Evolutionary conservation across 2,113 vertebrate species (phyloP).

Genomic region (Pollimyrus isidori): DNA sequence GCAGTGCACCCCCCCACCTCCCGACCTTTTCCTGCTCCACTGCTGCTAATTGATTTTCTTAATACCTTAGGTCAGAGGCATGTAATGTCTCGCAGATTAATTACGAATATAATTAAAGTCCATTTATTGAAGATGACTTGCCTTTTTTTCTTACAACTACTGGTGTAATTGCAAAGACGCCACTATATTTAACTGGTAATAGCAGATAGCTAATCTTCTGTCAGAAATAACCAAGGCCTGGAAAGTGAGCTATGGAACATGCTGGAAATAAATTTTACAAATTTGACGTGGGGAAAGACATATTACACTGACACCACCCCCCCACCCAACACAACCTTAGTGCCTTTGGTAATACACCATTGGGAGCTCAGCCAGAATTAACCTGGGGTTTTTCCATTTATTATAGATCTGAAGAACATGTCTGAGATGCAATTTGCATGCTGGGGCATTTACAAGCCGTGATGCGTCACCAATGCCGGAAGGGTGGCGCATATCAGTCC

Average conservation of each 20-base stretch:
- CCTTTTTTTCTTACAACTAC: background rate
- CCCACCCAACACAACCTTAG: background rate
- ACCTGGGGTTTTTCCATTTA: background rate
- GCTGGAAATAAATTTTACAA: background rate
- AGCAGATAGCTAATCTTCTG: background rate
- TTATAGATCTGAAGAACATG: background rate
- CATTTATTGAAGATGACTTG: slow-evolving; percentile 9
- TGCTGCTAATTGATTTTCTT: background rate
- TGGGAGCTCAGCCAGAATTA: background rate
- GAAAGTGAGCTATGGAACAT: background rate
- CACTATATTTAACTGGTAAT: background rate
- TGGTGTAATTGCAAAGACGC: background rate
- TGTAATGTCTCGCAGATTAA: background rate
- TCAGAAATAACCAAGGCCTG: background rate
- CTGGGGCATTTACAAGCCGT: background rate
- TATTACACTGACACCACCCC: background rate
- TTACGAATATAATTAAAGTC: slow-evolving; percentile 12
- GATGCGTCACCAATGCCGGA: background rate
- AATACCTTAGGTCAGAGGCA: background rate
- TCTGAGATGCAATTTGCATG: background rate
- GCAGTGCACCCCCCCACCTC: background rate
- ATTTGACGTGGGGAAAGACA: background rate
- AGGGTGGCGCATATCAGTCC: background rate
- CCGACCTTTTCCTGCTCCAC: background rate
- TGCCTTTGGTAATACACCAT: background rate